Evolutionary conservation across 2,113 vertebrate species (phyloP).

Genomic region (Anarrhichthys ocellatus): DNA sequence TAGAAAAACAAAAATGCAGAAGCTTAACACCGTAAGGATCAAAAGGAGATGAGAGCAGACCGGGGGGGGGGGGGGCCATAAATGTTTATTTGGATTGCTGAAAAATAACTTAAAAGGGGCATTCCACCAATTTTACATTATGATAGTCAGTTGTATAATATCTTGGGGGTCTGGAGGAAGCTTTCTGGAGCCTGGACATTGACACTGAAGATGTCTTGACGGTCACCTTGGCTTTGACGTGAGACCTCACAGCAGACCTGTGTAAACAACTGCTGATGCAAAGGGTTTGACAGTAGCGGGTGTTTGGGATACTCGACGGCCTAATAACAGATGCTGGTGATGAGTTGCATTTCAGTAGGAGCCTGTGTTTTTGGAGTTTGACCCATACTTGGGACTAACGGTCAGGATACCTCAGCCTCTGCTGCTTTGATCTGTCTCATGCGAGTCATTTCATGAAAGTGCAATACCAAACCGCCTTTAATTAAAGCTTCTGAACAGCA

Average conservation of each 20-base stretch:
- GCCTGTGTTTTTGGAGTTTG: background rate
- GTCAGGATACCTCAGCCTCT: background rate
- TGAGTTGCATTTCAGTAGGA: background rate
- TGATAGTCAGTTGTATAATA: background rate
- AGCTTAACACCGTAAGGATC: constrained; percentile 49
- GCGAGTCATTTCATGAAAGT: no score
- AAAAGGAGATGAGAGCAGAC: background rate
- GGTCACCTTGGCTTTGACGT: no score
- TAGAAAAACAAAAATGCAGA: constrained; percentile 86
- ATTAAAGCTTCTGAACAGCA: no score
- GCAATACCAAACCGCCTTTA: no score
- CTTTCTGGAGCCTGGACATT: background rate
- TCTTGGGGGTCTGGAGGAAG: background rate
- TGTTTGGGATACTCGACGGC: background rate
- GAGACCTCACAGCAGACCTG: no score
- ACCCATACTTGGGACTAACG: background rate
- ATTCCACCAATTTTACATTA: background rate
- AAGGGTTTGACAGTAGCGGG: background rate
- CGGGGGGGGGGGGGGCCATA: background rate
- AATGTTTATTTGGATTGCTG: background rate
- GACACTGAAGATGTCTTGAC: background rate
- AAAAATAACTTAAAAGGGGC: background rate
- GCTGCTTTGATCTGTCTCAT: no score
- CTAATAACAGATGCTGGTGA: no score
- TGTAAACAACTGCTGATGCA: no score